Base-by-base conservation (phyloP, 2,888 invertebrate species). In the Ophioninae sp. region DNA sequence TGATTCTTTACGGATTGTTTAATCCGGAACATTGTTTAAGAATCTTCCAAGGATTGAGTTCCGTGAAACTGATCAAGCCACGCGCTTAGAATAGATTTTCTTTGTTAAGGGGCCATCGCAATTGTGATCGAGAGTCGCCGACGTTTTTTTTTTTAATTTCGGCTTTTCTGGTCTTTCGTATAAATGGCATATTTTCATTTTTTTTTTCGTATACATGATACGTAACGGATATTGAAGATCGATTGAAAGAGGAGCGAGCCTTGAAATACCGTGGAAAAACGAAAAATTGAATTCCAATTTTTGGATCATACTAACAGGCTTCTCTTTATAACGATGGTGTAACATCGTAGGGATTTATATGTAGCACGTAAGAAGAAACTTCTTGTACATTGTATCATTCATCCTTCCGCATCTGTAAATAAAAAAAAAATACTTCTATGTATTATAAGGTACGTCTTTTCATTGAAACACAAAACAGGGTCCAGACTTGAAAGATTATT, bases 301-400 rank as follows among this genome's bases (percentile, higher is more conserved):
- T 37, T 93, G 93, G 87, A 93, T 93, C 87, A 93, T 93, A 80
- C 92, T 88, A 93, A 91, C 58, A 23, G 44, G 73, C 59, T 67
- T 75, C 13, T 51, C 67, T 68, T 79, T 20, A 44, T 68, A 69
- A 80, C 37, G 64, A 80, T 72, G 79, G n/a, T 79, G 51, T 77
- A 61, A 80, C 65, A 44, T 77, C 73, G 64, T 82, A 67, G 67
- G 67, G 65, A 79, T 79, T 84, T 81, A 73, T 79, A 59, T 82
- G 44, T 78, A 72, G 64, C 39, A 51, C 13, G 44, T 76, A 76
- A 75, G 68, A 58, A 56, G 39, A 44, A 72, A 9, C 73, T 71
- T 51, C 93, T 93, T 89, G 93, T 93, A 44, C 93, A 93, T 89
- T 92, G 92, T 85, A 90, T 87, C 85, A 85, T 82, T 85, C 83